Evolutionary conservation across 2,113 vertebrate species (phyloP), one percentile per base, ranked within the genome.

Genomic region (Entomyzon cyanotis): DNA sequence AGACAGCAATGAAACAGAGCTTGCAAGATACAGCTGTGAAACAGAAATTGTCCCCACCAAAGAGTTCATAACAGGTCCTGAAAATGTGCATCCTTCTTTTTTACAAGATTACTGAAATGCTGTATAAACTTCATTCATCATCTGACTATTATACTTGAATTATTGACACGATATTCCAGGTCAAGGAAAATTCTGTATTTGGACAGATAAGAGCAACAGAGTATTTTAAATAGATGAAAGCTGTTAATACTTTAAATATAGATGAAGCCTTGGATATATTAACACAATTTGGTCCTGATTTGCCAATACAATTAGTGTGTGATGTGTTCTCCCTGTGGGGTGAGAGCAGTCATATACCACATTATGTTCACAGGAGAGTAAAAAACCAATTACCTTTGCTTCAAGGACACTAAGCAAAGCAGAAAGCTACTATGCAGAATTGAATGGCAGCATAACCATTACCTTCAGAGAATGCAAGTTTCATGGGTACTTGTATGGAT

Each of bases 361-460:
- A 86, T 96, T 87, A 92, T 90, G 79, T 41, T 95, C 82, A 87
- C 55, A 87, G 59, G 58, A 92, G 90, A 96, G 75, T 93, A 94
- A 89, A 94, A 97, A 96, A 90, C 11, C 92, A 85, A 96, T 97
- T 93, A 96, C 94, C 75, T 96, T 97, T 92, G 83, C 88, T 94
- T 96, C 93, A 94, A 94, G 95, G 90, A 96, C 95, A 88, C 59
- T 76, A 85, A 95, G 90, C 78, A 96, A 95, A 84, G 86, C 94
- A 94, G 83, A 97, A 95, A 82, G 30, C 24, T 73, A 76, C 60
- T 97, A 71, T 84, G 47, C 78, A 77, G 78, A 93, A 94, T 33
- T 64, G 84, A 96, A 92, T 60, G 37, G 77, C 86, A 97, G 37
- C 53, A 70, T 94, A 85, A 78, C 31, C 33, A 95, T 96, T 88